Base-by-base conservation (phyloP, 1,140 invertebrate species). In the Antheraea mylitta region DNA sequence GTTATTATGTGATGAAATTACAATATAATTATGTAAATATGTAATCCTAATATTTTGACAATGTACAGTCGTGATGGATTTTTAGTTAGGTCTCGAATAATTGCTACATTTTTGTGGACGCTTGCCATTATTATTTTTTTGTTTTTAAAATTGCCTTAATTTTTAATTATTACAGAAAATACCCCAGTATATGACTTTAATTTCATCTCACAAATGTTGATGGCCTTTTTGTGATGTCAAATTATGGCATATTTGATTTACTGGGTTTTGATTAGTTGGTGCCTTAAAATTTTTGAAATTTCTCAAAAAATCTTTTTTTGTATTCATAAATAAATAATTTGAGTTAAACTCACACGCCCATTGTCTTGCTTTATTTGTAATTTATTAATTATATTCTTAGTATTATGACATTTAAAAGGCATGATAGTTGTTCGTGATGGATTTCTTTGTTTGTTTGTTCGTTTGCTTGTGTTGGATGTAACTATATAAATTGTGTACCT, bases 271-370 rank as follows among this genome's bases (percentile, higher is more conserved):
- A 19, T 7, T 61, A 61, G 19, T 61, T 37, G n/a, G 61, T 63
- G 61, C 61, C 61, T 63, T n/a, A 37, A 63, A 37, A 30, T 30
- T 30, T 30, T 30, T 62, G 36, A 62, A 62, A 37, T n/a, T 53
- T 18, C 45, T 68, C 38, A 67, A 13, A 59, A 19, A 64, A 66
- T n/a, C 48, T 72, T 72, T 53, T 61, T 64, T 70, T 45, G 9
- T 38, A 38, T 48, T 53, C 13, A 13, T 53, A 59, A 67, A 45
- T 84, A 79, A 81, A 72, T 65, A 73, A 78, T 79, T 81, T 85
- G 88, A 90, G 88, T 90, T 78, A 86, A 90, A 90, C 88, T 90
- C 88, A 81, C 62, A 60, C 80, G 85, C 85, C 86, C 83, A 76
- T 81, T 82, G 68, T 81, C 83, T 89, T 89, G 87, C 85, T 86